Evolutionary conservation across 2,888 invertebrate species (phyloP).

Genomic region (Athalia rosae): DNA sequence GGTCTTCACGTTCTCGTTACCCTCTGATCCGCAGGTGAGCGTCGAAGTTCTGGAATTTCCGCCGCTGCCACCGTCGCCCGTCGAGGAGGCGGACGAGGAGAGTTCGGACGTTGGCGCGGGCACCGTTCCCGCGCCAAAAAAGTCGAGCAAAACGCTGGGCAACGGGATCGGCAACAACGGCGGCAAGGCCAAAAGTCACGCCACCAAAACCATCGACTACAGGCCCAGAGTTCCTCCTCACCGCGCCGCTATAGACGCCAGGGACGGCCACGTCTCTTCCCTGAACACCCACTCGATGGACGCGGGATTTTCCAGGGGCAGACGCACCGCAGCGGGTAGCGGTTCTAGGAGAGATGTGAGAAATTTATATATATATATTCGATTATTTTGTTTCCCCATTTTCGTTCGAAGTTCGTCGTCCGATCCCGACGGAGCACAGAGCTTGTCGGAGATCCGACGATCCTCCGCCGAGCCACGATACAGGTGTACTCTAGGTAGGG

Average conservation of each 20-base stretch:
- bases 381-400: neutral
- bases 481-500: too few species aligned
- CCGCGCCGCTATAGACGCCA: constrained; percentile 75
- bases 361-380: neutral
- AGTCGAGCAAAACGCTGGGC: constrained; percentile 32
- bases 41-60: constrained; percentile 85
- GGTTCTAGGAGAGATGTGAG: constrained; percentile 72
- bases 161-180: constrained; percentile 46
- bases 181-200: constrained; percentile 59
- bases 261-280: constrained; percentile 75
- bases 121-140: constrained; percentile 40
- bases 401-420: too few species aligned
- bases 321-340: constrained; percentile 66
- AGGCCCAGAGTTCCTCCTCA: constrained; percentile 84
- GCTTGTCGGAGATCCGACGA: too few species aligned
- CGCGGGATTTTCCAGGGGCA: constrained; percentile 79
- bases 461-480: too few species aligned
- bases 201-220: constrained; percentile 69
- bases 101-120: constrained; percentile 78
- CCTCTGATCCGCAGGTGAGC: constrained; percentile 63
- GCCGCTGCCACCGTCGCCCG: constrained; percentile 88
- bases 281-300: constrained; percentile 92
- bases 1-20: neutral
- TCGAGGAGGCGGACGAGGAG: constrained; percentile 86
- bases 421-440: too few species aligned